Conservation (phyloP, 23 tunicate genomes). For the Trididemnum clinides region DNA sequence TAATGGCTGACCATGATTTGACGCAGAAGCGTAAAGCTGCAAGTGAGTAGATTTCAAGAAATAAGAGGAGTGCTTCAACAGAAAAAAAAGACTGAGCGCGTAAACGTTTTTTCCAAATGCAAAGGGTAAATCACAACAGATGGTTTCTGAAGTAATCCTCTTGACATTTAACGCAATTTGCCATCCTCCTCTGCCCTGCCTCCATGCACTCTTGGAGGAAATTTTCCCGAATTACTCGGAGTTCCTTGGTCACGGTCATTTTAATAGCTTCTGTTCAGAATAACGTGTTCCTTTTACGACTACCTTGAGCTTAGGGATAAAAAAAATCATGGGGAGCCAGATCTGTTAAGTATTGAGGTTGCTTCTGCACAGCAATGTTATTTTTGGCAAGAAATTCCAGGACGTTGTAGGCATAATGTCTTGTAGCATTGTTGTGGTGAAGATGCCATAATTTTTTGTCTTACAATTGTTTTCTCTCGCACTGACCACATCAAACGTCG, state of each 20-base stretch:
- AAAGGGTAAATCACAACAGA: not conserved
- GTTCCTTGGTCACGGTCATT: not conserved
- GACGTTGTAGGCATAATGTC: too few species aligned
- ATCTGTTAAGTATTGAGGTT: too few species aligned
- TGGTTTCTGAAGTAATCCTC: not conserved
- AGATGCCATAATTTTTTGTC: not conserved
- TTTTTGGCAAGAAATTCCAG: too few species aligned
- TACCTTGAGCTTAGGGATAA: not conserved
- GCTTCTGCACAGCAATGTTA: too few species aligned
- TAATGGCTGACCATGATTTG: too few species aligned
- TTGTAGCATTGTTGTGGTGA: not conserved
- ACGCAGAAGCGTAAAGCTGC: too few species aligned
- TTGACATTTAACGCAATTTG: not conserved
- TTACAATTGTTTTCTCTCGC: not conserved
- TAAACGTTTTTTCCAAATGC: not conserved
- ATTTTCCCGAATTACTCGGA: not conserved
- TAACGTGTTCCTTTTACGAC: not conserved
- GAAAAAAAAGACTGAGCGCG: not conserved
- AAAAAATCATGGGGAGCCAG: too few species aligned
- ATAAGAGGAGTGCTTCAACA: too few species aligned
- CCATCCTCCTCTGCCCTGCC: not conserved
- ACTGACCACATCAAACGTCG: not conserved
- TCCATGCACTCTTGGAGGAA: not conserved
- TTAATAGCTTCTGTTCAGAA: not conserved
- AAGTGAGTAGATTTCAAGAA: too few species aligned